These are phyloP conservation scores for Propithecus coquereli DNA, from an alignment of 2,113 vertebrate genomes.

Conservation along the genomic window DNA sequence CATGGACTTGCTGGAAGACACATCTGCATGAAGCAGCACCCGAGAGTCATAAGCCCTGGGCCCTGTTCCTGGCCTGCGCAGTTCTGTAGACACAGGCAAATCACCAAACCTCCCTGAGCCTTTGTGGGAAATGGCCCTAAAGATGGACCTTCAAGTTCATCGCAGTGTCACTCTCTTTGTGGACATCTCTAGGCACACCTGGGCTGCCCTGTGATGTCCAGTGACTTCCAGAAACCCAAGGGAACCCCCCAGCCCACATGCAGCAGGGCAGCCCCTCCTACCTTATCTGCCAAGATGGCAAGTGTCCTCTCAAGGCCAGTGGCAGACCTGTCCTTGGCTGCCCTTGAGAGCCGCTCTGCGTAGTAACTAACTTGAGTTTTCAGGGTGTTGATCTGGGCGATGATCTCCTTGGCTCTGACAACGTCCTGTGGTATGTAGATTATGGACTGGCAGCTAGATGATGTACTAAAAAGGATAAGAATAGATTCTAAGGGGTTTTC, in stretches of 20 bases:
- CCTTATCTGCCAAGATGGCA: slow-evolving; percentile 96
- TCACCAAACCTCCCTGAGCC: background rate
- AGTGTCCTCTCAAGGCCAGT: slow-evolving; percentile 96
- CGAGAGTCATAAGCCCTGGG: background rate
- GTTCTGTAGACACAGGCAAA: background rate
- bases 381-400: slow-evolving; percentile 96
- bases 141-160: background rate
- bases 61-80: background rate
- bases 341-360: slow-evolving; percentile 94
- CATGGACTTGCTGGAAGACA: background rate
- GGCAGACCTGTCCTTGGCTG: slow-evolving; percentile 95
- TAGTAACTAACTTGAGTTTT: slow-evolving; percentile 99
- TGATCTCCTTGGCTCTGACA: slow-evolving; percentile 95
- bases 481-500: slow-evolving; percentile 21
- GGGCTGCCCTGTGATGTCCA: background rate
- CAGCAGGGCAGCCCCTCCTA: slow-evolving; percentile 64
- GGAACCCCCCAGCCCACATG: background rate
- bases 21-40: background rate
- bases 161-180: background rate
- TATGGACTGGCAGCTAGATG: slow-evolving; percentile 93
- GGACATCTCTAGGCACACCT: background rate
- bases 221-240: background rate
- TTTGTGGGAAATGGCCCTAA: background rate
- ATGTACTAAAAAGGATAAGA: slow-evolving; percentile 82
- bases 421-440: slow-evolving; percentile 96